A percentile compares a stretch with the other conserved stretches of the same genome.
phyloP scores from a whole-genome alignment of 2,888 invertebrate species.

The Hybos culiciformis region DNA sequence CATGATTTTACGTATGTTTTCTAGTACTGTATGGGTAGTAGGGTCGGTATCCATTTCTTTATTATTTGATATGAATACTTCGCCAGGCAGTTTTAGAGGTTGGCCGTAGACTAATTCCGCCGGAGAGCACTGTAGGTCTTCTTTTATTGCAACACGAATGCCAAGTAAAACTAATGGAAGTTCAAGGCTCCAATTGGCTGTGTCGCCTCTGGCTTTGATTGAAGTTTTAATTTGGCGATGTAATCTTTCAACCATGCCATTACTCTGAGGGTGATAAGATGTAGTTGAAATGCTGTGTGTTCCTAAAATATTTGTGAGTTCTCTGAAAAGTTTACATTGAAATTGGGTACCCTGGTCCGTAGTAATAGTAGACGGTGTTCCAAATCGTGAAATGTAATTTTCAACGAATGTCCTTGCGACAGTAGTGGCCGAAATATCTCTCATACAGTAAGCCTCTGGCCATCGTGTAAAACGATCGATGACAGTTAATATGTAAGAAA shows the following conservation, averaged over 20 bases:
- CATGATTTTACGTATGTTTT: too few relatives aligned
- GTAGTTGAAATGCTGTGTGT: conserved; percentile 19
- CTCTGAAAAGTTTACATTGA: conserved; percentile 20
- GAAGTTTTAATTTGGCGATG: conserved; percentile 30
- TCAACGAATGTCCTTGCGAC: conserved; percentile 5
- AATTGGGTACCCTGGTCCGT: conserved; percentile 23
- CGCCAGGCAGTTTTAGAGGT: too few relatives aligned
- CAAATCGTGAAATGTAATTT: conserved; percentile 10
- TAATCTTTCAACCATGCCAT: conserved; percentile 29
- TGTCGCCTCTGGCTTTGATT: too few relatives aligned
- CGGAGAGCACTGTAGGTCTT: too few relatives aligned
- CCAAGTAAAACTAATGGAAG: too few relatives aligned
- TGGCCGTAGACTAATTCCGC: too few relatives aligned
- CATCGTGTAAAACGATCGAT: conserved; percentile 1
- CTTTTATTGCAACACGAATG: too few relatives aligned
- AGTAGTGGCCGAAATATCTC: not conserved
- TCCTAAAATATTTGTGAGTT: conserved; percentile 17
- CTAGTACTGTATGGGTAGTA: not conserved
- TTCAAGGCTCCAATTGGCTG: too few relatives aligned
- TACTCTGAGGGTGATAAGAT: conserved; percentile 26
- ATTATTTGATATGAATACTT: too few relatives aligned
- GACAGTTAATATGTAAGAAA: not conserved
- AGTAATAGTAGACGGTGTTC: not conserved
- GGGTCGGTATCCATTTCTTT: too few relatives aligned
- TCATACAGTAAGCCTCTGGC: not conserved